Evolutionary conservation across 1,140 invertebrate genomes (phyloP), one percentile per base, ranked within the genome.

Genomic region (Geopemphigus sp.): DNA sequence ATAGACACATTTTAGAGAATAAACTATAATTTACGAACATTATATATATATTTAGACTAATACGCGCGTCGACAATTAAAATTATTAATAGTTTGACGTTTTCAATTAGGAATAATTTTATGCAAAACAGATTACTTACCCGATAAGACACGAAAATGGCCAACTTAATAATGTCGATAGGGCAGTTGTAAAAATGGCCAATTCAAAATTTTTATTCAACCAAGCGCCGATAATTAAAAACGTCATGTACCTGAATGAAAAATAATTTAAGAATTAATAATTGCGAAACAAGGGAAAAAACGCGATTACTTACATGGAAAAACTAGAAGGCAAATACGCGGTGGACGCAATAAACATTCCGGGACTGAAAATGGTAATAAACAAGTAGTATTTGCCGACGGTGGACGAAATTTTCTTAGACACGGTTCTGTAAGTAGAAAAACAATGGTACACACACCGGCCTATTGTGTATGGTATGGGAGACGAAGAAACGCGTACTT

Each of bases 331-430:
- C 53, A 99, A 87, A 86, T 95, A 95, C 1, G 97, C 95, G 14
- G 94, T 90, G 81, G 91, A 91, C 0, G 94, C 91, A 22, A 95
- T 92, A 86, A 96, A 99, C 91, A 97, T 94, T 56, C 96, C 97
- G 17, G 95, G 90, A 82, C 93, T 92, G 81, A 97, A 92, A 19
- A 97, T 85, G 32, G 93, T 89, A 83, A 98, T 92, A 26, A 90
- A 89, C 39, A 98, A 87, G 84, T 92, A 93, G 19, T 98, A 86
- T 19, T 95, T 89, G 17, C 92, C 96, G 81, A 97, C 90, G 82
- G 95, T 92, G 66, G 93, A 90, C 12, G 96, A 96, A 88, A 98
- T 96, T 85, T 95, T 92, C 83, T 91, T 89, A 84, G 93, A 93
- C 19, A 98, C 89, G 53, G 92, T 92, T 85, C 95, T 97, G 84